Evolutionary conservation across 2,113 vertebrate genomes (phyloP).

Genomic region (Tupaia tana): DNA sequence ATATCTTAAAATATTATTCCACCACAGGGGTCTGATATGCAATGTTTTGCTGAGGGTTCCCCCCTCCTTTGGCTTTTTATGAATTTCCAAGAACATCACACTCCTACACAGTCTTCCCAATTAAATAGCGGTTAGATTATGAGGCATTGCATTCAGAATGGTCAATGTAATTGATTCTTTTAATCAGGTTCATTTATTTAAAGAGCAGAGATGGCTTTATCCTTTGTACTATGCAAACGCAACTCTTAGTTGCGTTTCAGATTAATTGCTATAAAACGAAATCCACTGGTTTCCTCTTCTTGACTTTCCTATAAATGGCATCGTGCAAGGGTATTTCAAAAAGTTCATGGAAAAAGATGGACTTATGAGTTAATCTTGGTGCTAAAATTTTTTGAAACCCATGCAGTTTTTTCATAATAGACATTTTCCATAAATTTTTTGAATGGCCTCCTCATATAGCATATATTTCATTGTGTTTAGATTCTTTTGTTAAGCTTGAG

Average conservation of each 20-base stretch:
- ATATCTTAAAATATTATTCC: constrained; percentile 54
- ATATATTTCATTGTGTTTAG: not conserved
- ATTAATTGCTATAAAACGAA: constrained; percentile 26
- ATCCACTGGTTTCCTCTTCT: not conserved
- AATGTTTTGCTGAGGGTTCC: constrained; percentile 1
- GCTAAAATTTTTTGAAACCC: too few relatives aligned
- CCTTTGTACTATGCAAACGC: not conserved
- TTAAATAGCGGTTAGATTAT: not conserved
- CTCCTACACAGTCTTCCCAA: not conserved
- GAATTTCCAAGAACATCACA: not conserved
- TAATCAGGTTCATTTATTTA: not conserved
- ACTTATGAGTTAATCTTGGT: too few relatives aligned
- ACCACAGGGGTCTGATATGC: not conserved
- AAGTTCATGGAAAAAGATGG: too few relatives aligned
- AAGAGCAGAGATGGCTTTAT: not conserved
- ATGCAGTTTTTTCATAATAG: too few relatives aligned
- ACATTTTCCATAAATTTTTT: too few relatives aligned
- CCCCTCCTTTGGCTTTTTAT: not conserved
- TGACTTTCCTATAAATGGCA: not conserved
- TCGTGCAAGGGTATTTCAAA: too few relatives aligned
- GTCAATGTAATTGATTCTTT: not conserved
- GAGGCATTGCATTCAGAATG: not conserved
- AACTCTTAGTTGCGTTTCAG: not conserved
- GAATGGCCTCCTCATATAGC: too few relatives aligned
- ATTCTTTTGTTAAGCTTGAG: constrained; percentile 37